Percentiles rank a stretch among this genome's conserved stretches.
Conservation (phyloP, 2,113 vertebrate species). For the Pseudorhombus dupliciocellatus region DNA sequence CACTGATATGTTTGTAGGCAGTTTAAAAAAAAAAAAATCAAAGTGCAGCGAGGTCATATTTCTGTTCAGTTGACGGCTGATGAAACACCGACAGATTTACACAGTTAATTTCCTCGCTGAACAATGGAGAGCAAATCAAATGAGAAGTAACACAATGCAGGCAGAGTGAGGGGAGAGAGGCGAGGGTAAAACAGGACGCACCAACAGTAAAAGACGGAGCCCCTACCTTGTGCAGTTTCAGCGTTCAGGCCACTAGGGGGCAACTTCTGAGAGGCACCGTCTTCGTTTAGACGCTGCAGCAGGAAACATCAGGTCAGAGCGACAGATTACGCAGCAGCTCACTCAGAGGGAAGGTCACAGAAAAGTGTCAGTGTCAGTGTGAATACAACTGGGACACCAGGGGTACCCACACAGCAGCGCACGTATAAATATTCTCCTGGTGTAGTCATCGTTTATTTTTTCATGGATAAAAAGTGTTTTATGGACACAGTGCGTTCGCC, state of each 20-base stretch:
- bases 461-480: no score
- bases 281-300: slow-evolving; percentile 75
- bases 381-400: slow-evolving; percentile 2
- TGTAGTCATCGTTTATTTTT: background rate
- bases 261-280: slow-evolving; percentile 75
- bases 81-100: slow-evolving; percentile 50
- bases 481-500: no score
- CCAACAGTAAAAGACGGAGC: slow-evolving; percentile 18
- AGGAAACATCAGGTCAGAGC: slow-evolving; percentile 58
- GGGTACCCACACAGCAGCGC: no score
- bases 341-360: slow-evolving; percentile 16
- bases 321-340: slow-evolving; percentile 17
- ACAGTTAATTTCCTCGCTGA: slow-evolving; percentile 48
- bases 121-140: slow-evolving; percentile 8
- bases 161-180: background rate
- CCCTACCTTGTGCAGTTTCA: slow-evolving; percentile 81
- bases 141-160: slow-evolving; percentile 6
- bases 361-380: background rate
- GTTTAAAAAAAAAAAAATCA: slow-evolving; percentile 24
- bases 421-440: background rate
- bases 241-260: slow-evolving; percentile 79
- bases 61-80: slow-evolving; percentile 62
- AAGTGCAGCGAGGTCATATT: slow-evolving; percentile 55
- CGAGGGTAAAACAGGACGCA: slow-evolving; percentile 21
- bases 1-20: slow-evolving; percentile 54